phyloP scores from a whole-genome alignment of 2,888 invertebrate species.

The Tipula vernalis region DNA sequence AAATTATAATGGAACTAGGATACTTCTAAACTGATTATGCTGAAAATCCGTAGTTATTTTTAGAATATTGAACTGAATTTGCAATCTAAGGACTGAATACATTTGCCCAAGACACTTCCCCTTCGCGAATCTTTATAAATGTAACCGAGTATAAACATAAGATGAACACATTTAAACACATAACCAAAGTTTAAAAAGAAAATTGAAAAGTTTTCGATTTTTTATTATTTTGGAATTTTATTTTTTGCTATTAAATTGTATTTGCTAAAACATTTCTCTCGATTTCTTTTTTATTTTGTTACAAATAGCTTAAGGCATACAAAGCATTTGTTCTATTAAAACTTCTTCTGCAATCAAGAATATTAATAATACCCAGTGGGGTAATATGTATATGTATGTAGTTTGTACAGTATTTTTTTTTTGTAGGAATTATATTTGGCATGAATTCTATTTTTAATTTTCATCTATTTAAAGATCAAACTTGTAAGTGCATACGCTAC shows the following conservation, averaged over 20 bases:
- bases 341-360: background rate
- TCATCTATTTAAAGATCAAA: background rate
- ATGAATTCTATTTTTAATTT: background rate
- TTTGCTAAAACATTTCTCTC: background rate
- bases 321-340: background rate
- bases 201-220: background rate
- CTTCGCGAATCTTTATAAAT: background rate
- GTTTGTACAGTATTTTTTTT: background rate
- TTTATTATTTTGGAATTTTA: background rate
- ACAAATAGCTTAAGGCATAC: background rate
- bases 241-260: background rate
- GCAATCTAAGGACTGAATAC: background rate
- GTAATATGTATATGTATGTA: background rate
- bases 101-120: background rate
- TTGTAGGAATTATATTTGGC: background rate
- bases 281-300: background rate
- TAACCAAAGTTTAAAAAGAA: background rate
- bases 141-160: background rate
- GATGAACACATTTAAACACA: background rate
- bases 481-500: too few relatives aligned
- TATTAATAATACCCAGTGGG: background rate
- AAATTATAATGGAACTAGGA: too few relatives aligned
- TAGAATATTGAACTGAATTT: too few relatives aligned
- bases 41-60: too few relatives aligned
- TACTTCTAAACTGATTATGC: too few relatives aligned